Conservation (phyloP, 2,113 vertebrate genomes). For the Mormyrus lacerda region DNA sequence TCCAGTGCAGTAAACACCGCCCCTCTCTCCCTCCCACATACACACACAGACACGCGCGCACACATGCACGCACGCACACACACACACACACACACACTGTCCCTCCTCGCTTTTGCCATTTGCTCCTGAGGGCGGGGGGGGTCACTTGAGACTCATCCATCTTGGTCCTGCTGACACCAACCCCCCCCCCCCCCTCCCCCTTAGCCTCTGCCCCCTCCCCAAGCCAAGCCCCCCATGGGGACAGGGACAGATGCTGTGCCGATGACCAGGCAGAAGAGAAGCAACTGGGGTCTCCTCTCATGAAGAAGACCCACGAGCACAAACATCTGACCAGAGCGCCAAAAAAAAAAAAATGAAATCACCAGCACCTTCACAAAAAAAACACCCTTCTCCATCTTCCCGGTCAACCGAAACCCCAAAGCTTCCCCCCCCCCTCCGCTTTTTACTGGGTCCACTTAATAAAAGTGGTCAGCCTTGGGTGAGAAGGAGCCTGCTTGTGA, state of each 20-base stretch:
- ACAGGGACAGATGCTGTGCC: constrained; percentile 91
- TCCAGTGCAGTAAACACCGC: constrained; percentile 39
- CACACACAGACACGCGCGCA: constrained; percentile 57
- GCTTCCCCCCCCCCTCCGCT: not conserved
- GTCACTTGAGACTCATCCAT: constrained; percentile 91
- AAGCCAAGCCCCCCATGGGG: constrained; percentile 65
- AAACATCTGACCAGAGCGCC: constrained; percentile 40
- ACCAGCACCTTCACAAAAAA: not conserved
- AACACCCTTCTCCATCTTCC: not conserved
- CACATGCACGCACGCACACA: constrained; percentile 30
- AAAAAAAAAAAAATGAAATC: constrained; percentile 29
- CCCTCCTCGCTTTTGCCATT: constrained; percentile 88
- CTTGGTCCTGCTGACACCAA: constrained; percentile 66
- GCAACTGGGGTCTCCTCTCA: not conserved
- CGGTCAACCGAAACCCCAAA: constrained; percentile 28
- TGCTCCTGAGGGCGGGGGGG: constrained; percentile 73
- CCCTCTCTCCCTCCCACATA: constrained; percentile 45
- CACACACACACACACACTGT: constrained; percentile 23
- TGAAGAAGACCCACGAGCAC: constrained; percentile 48
- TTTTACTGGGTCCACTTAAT: constrained; percentile 56
- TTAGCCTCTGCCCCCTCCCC: constrained; percentile 41
- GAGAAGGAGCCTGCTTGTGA: constrained; percentile 37
- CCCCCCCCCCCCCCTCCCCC: not conserved
- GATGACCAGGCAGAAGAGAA: constrained; percentile 35
- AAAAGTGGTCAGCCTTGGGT: constrained; percentile 38